Evolutionary conservation across 2,888 invertebrate genomes (phyloP).

Genomic region (Pandemis corylana): DNA sequence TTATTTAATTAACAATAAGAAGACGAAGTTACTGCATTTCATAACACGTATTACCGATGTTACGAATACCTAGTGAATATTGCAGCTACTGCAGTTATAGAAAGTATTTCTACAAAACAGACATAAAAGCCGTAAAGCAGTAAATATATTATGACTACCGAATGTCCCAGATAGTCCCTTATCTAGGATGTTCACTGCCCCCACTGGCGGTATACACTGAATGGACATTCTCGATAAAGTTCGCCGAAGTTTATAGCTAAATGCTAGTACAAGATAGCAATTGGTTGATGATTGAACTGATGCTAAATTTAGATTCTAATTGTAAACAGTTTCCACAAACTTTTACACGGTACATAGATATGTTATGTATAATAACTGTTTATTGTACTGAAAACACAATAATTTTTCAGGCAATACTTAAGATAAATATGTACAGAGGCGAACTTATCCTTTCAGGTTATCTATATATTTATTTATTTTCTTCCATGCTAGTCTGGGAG

Average conservation of each 20-base stretch:
- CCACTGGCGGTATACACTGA: constrained; percentile 46
- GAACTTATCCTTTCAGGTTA: too few relatives aligned
- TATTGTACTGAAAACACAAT: too few relatives aligned
- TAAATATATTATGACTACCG: background rate
- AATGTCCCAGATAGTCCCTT: constrained; percentile 45
- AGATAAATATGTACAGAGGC: too few relatives aligned
- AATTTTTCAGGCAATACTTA: too few relatives aligned
- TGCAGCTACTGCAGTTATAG: too few relatives aligned
- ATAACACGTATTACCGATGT: background rate
- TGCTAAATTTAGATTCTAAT: constrained; percentile 28
- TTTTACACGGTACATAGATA: background rate
- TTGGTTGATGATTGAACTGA: constrained; percentile 19
- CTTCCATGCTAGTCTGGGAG: too few relatives aligned
- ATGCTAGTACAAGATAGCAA: constrained; percentile 23
- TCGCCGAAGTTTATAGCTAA: constrained; percentile 31
- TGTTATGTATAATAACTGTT: too few relatives aligned
- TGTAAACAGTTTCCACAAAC: background rate
- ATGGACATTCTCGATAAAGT: constrained; percentile 14
- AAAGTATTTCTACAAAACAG: background rate
- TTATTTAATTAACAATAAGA: too few relatives aligned
- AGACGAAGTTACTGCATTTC: background rate
- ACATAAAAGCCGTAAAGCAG: background rate
- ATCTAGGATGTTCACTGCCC: constrained; percentile 47
- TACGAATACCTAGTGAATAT: background rate
- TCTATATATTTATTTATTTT: too few relatives aligned